Conservation (phyloP, 2,113 vertebrate genomes). For the Tetrax tetrax region DNA sequence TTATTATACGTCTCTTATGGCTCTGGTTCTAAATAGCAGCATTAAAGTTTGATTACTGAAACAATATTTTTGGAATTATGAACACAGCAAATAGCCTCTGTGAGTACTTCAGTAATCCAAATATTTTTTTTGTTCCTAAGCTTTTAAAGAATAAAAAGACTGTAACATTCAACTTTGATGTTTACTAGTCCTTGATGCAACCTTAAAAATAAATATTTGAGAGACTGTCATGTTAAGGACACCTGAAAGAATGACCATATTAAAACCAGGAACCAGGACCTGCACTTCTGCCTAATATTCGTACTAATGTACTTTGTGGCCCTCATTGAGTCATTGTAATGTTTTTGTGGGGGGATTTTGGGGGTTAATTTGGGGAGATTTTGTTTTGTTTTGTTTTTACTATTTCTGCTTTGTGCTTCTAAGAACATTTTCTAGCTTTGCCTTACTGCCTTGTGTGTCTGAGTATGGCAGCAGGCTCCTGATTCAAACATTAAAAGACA, state of each 20-base stretch:
- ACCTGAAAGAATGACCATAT: neutral
- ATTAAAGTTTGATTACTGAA: neutral
- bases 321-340: neutral
- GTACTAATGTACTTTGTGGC: neutral
- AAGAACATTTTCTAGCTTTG: neutral
- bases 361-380: too few species aligned
- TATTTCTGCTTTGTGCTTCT: neutral
- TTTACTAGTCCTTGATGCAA: neutral
- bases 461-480: neutral
- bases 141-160: neutral
- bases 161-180: neutral
- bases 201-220: neutral
- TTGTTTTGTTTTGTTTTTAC: neutral
- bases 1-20: neutral
- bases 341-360: neutral
- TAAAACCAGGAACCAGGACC: neutral
- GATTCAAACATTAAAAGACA: neutral
- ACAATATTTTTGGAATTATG: neutral
- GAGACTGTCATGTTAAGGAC: neutral
- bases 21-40: neutral
- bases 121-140: neutral
- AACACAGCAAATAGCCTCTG: neutral
- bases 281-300: neutral
- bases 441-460: neutral
- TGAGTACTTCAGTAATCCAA: neutral